Evolutionary conservation across 1,140 invertebrate genomes (phyloP), one percentile per base, ranked within the genome.

Genomic region (Galleria mellonella): DNA sequence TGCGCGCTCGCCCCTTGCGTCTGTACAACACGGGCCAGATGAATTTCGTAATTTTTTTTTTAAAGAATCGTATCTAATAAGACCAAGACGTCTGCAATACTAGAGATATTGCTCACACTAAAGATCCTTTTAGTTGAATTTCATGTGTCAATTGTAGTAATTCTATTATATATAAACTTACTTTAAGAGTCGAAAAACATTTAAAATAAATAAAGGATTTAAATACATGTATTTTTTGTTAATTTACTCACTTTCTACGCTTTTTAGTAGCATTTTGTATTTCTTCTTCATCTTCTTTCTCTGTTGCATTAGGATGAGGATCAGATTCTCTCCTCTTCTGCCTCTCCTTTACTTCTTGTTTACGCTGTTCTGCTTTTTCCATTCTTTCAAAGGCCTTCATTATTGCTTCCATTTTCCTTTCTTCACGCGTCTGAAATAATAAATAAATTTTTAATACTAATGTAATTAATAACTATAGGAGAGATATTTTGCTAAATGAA

Each of bases 341-440:
- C 65, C 88, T 64, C 30, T 87, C 86, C 37, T 82, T 88, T 1
- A 91, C 89, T 57, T 93, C 92, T 63, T 94, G 92, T 61, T 93
- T 93, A n/a, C 92, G 83, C 40, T 93, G 91, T 63, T 94, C 90
- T 9, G 91, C 91, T 56, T 94, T 94, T 58, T 95, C 94, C 87
- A 95, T 89, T 23, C 93, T 88, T 57, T 94, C 94, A 77, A 99
- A 96, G 0, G 96, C 95, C 69, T 96, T 95, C 91, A 99, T 93
- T 53, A 97, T 96, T 0, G 96, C 96, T 68, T 97, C 94, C 89
- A 99, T 92, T 86, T 99, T 99, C n/a, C 96, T 89, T 67, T 99
- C 97, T 81, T 99, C 97, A 2, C 96, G 86, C 1, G 94, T 95
- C 92, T 95, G 83, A 38, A 83, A 82, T 29, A 30, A 32, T 8